Conservation (phyloP, 2,888 invertebrate genomes). For the Prosapia bicincta region DNA sequence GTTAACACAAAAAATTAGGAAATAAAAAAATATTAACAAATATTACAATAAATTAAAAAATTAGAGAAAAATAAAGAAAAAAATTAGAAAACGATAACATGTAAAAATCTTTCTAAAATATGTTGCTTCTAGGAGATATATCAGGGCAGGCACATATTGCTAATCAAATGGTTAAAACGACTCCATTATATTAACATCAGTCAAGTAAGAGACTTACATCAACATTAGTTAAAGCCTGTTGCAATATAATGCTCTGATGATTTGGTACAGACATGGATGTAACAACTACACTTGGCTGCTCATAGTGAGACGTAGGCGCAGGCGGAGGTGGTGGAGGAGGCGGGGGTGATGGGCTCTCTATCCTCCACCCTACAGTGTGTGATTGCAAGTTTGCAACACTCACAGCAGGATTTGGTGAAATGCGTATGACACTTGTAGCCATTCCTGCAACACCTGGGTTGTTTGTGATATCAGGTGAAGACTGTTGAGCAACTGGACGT, state of each 20-base stretch:
- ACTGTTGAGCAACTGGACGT: slow-evolving; percentile 53
- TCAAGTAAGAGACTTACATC: slow-evolving; percentile 30
- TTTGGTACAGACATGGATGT: slow-evolving; percentile 21
- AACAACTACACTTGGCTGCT: slow-evolving; percentile 21
- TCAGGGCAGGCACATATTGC: no score
- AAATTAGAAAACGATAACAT: no score
- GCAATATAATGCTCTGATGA: slow-evolving; percentile 46
- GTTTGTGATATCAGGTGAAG: slow-evolving; percentile 22
- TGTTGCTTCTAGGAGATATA: no score
- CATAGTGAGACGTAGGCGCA: slow-evolving; percentile 19
- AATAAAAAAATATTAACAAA: no score
- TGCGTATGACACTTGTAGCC: slow-evolving; percentile 77
- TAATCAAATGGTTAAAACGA: no score
- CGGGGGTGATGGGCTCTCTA: slow-evolving; percentile 39
- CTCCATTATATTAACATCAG: no score
- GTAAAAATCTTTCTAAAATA: no score
- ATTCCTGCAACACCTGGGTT: slow-evolving; percentile 45
- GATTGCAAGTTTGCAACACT: slow-evolving; percentile 7
- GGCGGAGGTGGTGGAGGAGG: slow-evolving; percentile 33
- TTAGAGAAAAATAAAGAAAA: no score
- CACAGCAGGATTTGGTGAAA: slow-evolving; percentile 57
- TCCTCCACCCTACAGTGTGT: slow-evolving; percentile 31
- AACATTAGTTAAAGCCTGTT: slow-evolving; percentile 47
- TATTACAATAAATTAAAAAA: no score
- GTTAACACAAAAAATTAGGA: no score